Conservation (phyloP, 2,113 vertebrate species). For the Mohoua ochrocephala region DNA sequence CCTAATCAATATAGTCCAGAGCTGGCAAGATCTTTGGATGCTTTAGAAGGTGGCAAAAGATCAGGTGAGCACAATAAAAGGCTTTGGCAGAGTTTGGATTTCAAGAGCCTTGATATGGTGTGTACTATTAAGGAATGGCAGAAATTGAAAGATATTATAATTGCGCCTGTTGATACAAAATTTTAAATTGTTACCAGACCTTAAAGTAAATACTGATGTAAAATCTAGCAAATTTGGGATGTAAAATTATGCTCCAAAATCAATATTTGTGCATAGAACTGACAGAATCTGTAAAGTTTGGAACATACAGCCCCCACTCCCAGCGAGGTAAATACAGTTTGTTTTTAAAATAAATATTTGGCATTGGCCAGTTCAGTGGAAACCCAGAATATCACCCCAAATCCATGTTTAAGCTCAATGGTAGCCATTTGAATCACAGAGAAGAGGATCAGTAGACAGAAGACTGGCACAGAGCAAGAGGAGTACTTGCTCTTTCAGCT, state of each 20-base stretch:
- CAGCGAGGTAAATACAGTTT: neutral
- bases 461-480: neutral
- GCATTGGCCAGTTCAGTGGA: neutral
- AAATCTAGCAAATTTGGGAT: neutral
- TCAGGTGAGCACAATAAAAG: neutral
- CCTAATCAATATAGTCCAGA: neutral
- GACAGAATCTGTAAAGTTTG: neutral
- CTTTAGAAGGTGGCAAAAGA: neutral
- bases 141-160: neutral
- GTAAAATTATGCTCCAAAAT: neutral
- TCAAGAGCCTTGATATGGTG: neutral
- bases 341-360: neutral
- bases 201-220: neutral
- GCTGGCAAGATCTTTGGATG: neutral
- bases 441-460: neutral
- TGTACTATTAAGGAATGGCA: neutral
- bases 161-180: neutral
- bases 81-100: neutral
- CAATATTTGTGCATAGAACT: neutral
- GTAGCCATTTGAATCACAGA: neutral
- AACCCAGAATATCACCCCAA: neutral
- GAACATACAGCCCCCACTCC: rapidly evolving
- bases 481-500: neutral
- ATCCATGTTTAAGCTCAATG: neutral
- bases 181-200: neutral